Percentiles rank a stretch among this genome's conserved stretches.
phyloP scores from a whole-genome alignment of 2,113 vertebrate genomes.

The Sander lucioperca region DNA sequence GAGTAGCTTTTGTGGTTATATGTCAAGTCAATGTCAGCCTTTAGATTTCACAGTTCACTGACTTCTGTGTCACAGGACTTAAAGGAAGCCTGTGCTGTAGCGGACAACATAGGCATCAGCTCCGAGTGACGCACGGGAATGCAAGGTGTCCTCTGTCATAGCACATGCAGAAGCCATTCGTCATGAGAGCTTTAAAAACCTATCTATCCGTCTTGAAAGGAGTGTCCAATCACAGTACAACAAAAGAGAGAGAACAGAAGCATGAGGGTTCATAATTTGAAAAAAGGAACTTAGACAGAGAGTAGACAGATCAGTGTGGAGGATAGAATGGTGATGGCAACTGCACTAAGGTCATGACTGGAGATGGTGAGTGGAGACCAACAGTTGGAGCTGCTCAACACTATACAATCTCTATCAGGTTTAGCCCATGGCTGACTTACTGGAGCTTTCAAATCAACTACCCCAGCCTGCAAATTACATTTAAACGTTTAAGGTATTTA shows the following conservation, averaged over 20 bases:
- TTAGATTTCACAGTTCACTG: slow-evolving; percentile 59
- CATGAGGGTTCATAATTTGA: slow-evolving; percentile 5
- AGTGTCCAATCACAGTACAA: neutral
- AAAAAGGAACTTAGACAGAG: neutral
- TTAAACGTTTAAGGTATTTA: slow-evolving; percentile 12
- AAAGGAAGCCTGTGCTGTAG: slow-evolving; percentile 21
- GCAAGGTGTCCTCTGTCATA: slow-evolving; percentile 19
- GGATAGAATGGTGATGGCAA: slow-evolving; percentile 44
- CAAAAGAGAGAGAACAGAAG: neutral
- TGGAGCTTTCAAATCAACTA: slow-evolving; percentile 13
- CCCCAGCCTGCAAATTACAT: neutral
- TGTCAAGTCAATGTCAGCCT: slow-evolving; percentile 49
- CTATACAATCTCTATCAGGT: slow-evolving; percentile 1
- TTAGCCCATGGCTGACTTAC: slow-evolving; percentile 34
- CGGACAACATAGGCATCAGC: slow-evolving; percentile 21
- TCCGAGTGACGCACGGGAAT: slow-evolving; percentile 25
- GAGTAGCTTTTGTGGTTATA: slow-evolving; percentile 34
- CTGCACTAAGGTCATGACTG: slow-evolving; percentile 47
- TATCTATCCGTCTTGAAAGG: neutral
- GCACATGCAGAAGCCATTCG: slow-evolving; percentile 16
- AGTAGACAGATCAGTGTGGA: slow-evolving; percentile 36
- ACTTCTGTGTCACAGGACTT: slow-evolving; percentile 58
- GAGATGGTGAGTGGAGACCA: slow-evolving; percentile 39
- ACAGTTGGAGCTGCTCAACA: slow-evolving; percentile 7
- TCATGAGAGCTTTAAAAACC: slow-evolving; percentile 10